phyloP scores from a whole-genome alignment of 2,797 vertebrate species.

The Carcharodon carcharias region DNA sequence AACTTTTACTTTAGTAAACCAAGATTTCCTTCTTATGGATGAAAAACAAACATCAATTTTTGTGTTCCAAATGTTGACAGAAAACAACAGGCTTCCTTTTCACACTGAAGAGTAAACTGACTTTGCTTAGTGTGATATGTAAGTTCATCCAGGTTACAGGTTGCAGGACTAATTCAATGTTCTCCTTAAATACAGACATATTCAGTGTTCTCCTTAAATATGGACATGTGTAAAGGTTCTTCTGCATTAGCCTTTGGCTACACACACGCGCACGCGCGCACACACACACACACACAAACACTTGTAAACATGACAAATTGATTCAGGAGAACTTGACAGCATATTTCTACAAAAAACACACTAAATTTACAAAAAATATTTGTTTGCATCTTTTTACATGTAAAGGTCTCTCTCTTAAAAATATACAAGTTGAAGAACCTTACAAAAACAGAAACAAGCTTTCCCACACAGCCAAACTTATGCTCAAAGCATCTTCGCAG shows the following conservation, averaged over 20 bases:
- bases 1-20: conserved; percentile 11
- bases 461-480: conserved; percentile 4
- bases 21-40: conserved; percentile 10
- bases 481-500: background rate
- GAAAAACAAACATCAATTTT: background rate
- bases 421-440: conserved; percentile 37
- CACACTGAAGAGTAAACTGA: conserved; percentile 17
- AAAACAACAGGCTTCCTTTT: conserved; percentile 11
- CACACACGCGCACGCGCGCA: background rate
- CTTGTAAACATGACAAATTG: conserved; percentile 29
- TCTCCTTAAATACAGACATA: conserved; percentile 15
- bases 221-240: background rate
- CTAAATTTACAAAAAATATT: conserved; percentile 37
- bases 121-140: conserved; percentile 5
- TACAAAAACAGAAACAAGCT: conserved; percentile 35
- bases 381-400: conserved; percentile 26
- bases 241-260: background rate
- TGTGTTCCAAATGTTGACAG: background rate
- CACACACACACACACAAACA: background rate
- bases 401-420: conserved; percentile 35
- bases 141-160: background rate
- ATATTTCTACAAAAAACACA: conserved; percentile 36
- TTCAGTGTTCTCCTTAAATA: background rate
- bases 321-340: conserved; percentile 33
- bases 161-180: conserved; percentile 28